Conservation (phyloP, 1,140 invertebrate genomes). For the Cyclargus thomasi region DNA sequence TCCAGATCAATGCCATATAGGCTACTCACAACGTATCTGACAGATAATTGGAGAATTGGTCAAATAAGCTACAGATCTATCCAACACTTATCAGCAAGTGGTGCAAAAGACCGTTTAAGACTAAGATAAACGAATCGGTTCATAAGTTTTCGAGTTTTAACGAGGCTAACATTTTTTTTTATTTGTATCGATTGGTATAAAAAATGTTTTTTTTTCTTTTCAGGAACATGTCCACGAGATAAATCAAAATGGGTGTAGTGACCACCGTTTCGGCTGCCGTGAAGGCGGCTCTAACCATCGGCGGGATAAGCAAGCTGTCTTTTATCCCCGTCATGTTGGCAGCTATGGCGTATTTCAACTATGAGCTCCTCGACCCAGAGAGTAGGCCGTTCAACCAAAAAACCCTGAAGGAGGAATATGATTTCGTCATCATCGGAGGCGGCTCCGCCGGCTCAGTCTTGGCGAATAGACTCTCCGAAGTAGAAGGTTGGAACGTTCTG, state of each 20-base stretch:
- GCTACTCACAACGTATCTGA: too few species aligned
- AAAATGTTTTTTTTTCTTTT: conserved; percentile 26
- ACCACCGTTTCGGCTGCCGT: conserved; percentile 77
- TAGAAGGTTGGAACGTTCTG: conserved; percentile 85
- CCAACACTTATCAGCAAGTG: too few species aligned
- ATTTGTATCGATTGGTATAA: too few species aligned
- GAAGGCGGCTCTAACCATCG: conserved; percentile 80
- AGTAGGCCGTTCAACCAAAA: conserved; percentile 83
- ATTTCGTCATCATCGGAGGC: conserved; percentile 87
- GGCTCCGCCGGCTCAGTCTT: conserved; percentile 93
- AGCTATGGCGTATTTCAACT: conserved; percentile 88
- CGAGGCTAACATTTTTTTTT: too few species aligned
- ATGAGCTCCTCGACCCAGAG: conserved; percentile 90
- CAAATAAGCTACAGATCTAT: too few species aligned
- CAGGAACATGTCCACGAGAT: conserved; percentile 46
- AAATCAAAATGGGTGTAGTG: conserved; percentile 53
- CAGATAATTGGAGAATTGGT: too few species aligned
- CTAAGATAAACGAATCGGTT: too few species aligned
- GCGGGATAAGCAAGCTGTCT: conserved; percentile 82
- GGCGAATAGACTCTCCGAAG: conserved; percentile 88
- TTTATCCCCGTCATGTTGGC: conserved; percentile 87
- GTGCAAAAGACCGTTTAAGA: too few species aligned
- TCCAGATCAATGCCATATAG: too few species aligned
- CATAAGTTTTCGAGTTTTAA: too few species aligned
- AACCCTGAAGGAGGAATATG: conserved; percentile 81